A percentile compares a stretch with the other conserved stretches of the same genome.
Evolutionary conservation across 2,888 invertebrate species (phyloP).

Genomic region (Synergus gifuensis): DNA sequence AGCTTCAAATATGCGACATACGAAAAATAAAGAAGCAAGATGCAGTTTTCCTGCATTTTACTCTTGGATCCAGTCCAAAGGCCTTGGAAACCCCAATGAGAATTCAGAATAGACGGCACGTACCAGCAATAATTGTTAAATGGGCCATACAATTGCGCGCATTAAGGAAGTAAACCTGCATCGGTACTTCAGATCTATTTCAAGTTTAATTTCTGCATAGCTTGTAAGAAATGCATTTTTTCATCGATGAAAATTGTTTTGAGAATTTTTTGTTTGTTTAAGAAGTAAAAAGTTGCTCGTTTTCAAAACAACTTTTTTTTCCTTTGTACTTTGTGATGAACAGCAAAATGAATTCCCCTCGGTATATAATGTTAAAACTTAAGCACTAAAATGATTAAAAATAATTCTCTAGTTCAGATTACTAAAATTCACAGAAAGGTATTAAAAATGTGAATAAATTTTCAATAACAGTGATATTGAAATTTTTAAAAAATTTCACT

Average conservation of each 20-base stretch:
- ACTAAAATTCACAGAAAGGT: not conserved
- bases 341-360: too few relatives aligned
- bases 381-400: not conserved
- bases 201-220: conserved; percentile 12
- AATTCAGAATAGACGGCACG: conserved; percentile 37
- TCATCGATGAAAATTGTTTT: not conserved
- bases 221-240: conserved; percentile 2
- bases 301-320: too few relatives aligned
- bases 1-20: not conserved
- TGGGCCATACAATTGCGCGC: conserved; percentile 49
- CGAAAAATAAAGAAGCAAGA: not conserved
- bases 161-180: conserved; percentile 38
- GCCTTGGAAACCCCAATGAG: conserved; percentile 41
- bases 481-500: too few relatives aligned
- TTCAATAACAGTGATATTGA: too few relatives aligned
- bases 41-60: conserved; percentile 29
- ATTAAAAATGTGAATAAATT: too few relatives aligned
- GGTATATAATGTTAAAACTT: too few relatives aligned
- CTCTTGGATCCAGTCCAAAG: conserved; percentile 48
- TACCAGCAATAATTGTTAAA: conserved; percentile 43
- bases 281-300: not conserved
- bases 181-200: conserved; percentile 25
- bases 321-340: too few relatives aligned
- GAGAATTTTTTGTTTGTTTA: not conserved
- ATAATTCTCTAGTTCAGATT: not conserved